phyloP scores from a whole-genome alignment of 2,888 invertebrate genomes.

The Nephrotoma appendiculata region DNA sequence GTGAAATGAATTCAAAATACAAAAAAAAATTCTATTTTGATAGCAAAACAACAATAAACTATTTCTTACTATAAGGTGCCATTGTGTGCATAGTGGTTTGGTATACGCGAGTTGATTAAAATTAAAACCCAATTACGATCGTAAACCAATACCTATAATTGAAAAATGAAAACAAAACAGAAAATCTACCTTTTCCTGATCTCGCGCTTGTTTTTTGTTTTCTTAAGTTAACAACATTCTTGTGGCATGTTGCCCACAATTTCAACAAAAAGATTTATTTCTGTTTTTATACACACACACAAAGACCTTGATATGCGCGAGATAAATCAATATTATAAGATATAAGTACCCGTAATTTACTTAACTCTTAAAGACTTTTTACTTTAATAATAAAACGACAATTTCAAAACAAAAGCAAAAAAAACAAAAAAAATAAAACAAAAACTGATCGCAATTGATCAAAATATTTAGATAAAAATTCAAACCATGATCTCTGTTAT shows the following conservation, averaged over 20 bases:
- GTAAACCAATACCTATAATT: background rate
- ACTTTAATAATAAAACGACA: background rate
- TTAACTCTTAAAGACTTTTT: background rate
- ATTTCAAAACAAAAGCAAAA: background rate
- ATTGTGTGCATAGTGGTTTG: background rate
- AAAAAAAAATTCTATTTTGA: background rate
- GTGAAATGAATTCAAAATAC: background rate
- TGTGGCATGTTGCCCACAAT: background rate
- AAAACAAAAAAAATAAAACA: background rate
- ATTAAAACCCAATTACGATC: background rate
- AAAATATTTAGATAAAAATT: background rate
- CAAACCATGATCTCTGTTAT: background rate
- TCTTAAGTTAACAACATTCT: background rate
- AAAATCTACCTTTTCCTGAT: background rate
- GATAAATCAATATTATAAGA: background rate
- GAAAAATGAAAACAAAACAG: background rate
- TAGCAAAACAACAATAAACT: background rate
- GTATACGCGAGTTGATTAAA: background rate
- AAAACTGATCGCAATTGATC: background rate
- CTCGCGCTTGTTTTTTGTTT: background rate
- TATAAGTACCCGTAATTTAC: background rate
- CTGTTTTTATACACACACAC: background rate
- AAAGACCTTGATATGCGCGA: background rate
- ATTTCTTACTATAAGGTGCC: background rate
- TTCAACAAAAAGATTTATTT: background rate